These are phyloP conservation scores for Astropecten irregularis DNA, from an alignment of 53 echinoderm and acorn worm species.

Conservation along the genomic window DNA sequence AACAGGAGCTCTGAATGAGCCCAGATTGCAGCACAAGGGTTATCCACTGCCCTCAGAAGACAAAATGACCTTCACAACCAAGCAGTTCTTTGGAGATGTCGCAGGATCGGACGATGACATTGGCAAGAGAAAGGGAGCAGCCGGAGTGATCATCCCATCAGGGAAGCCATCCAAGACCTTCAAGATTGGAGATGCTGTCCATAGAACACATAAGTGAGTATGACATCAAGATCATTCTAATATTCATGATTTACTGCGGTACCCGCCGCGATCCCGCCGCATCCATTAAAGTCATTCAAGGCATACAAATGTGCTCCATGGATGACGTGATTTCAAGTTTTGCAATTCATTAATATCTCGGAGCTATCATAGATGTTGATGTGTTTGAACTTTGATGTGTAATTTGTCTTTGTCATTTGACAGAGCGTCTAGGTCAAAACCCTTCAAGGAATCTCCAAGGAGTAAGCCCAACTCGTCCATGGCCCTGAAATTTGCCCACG, in stretches of 20 bases:
- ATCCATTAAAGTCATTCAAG: too few relatives aligned
- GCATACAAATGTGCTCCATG: too few relatives aligned
- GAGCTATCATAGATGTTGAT: neutral
- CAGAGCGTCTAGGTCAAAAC: constrained; percentile 7
- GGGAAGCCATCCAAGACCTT: constrained; percentile 17
- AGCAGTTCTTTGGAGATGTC: constrained; percentile 56
- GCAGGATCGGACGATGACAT: neutral
- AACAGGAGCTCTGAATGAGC: constrained; percentile 65
- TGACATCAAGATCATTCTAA: neutral
- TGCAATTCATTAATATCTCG: too few relatives aligned
- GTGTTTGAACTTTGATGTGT: neutral
- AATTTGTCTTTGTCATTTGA: neutral
- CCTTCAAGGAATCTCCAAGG: neutral
- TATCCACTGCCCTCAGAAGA: constrained; percentile 51
- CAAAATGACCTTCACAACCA: constrained; percentile 87
- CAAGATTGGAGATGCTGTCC: neutral
- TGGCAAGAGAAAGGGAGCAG: neutral
- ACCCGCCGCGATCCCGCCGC: too few relatives aligned
- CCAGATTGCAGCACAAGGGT: constrained; percentile 76
- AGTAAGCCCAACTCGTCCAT: constrained; percentile 2
- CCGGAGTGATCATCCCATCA: neutral
- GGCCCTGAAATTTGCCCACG: neutral
- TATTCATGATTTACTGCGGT: too few relatives aligned
- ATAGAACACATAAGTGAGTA: constrained; percentile 19
- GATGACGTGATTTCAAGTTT: too few relatives aligned